Base-by-base conservation (phyloP, 2,797 vertebrate genomes). In the Mionectes olivaceus region DNA sequence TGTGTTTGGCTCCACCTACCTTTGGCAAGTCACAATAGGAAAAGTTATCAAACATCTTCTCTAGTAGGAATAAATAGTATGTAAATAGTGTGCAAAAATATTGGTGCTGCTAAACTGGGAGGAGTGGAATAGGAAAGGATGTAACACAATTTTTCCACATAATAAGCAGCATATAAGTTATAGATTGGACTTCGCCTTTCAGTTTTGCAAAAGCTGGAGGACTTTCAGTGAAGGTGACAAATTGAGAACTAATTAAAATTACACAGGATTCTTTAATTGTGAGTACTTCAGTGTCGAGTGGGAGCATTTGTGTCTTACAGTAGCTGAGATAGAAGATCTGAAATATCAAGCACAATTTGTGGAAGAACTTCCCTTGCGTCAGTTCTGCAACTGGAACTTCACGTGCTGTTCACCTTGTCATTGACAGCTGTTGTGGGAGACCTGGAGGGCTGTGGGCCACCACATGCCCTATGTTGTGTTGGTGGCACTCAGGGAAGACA, bases 381-480 rank as follows among this genome's bases (percentile, higher is more conserved):
- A 52, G 0, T 68, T 85, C 50, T 76, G 37, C 59, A 71, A 30
- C 37, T 67, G 63, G 27, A 46, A 55, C 14, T 64, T 85, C 14
- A 37, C 0, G 1, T 81, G n/a, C 41, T 67, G 19, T 63, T 53
- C 5, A 19, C 30, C 15, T 33, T 15, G 6, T 33, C n/a, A 6
- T 44, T 57, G 44, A 13, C 14, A 27, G 5, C 41, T 67, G 24
- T 73, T 50, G 23, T 16, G 55, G 74, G n/a, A 74, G 21, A 47
- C 14, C 19, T n/a, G 30, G 19, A 63, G 56, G 30, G 30, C 60
- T 63, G 50, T 30, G 55, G 28, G 17, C 46, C 25, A 22, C 37
- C n/a, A 32, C 28, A 67, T 22, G 22, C 59, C 27, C n/a, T 35
- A 2, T 0, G 0, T 10, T n/a, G 61, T 13, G 19, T 46, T 55